phyloP scores from a whole-genome alignment of 1,140 invertebrate genomes.

The Drepana arcuata region DNA sequence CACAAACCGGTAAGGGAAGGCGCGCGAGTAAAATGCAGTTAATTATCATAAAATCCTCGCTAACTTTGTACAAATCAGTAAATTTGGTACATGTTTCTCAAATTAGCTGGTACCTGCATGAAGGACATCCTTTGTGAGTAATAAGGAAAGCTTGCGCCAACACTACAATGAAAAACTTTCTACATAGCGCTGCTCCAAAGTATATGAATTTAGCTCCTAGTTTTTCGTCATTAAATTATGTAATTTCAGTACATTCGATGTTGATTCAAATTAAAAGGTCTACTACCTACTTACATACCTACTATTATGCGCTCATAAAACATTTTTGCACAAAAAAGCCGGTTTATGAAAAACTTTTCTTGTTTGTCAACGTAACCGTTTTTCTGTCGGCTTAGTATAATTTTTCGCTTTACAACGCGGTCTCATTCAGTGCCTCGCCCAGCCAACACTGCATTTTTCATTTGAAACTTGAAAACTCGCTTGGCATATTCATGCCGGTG shows the following conservation, averaged over 20 bases:
- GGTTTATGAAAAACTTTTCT: conserved; percentile 42
- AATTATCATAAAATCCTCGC: conserved; percentile 35
- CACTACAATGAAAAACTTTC: too few species aligned
- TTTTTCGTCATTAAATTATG: too few species aligned
- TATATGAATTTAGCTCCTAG: too few species aligned
- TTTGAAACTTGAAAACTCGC: conserved; percentile 41
- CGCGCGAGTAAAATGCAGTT: conserved; percentile 10
- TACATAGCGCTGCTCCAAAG: too few species aligned
- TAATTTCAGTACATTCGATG: too few species aligned
- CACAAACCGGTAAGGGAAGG: conserved; percentile 27
- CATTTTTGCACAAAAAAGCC: conserved; percentile 15
- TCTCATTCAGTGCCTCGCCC: conserved; percentile 34
- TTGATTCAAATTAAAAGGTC: too few species aligned
- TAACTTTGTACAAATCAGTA: too few species aligned
- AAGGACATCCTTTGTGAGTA: too few species aligned
- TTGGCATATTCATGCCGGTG: conserved; percentile 33
- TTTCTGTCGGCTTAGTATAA: conserved; percentile 28
- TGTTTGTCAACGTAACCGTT: conserved; percentile 39
- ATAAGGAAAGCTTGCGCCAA: too few species aligned
- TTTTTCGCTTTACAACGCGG: conserved; percentile 29
- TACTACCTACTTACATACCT: too few species aligned
- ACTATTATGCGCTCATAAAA: too few species aligned
- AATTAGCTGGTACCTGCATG: conserved; percentile 9
- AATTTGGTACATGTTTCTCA: conserved; percentile 6
- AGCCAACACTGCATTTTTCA: conserved; percentile 50